Base-by-base conservation (phyloP, 2,888 invertebrate genomes). In the Onthophagus sagittarius region DNA sequence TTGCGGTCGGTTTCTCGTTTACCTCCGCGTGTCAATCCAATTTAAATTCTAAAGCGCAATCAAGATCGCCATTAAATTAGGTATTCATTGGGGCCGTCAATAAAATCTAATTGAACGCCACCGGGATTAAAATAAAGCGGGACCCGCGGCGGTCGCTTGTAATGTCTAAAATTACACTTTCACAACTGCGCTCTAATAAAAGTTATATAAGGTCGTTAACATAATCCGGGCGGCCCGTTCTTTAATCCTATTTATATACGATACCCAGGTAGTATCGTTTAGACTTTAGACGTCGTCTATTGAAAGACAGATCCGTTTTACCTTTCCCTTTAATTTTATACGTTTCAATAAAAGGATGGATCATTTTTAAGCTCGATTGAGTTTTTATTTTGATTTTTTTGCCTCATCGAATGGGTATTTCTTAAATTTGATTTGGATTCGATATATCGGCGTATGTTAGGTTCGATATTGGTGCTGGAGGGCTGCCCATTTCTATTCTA, bases 191-290 rank as follows among this genome's bases (percentile, higher is more conserved):
- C 13, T 67, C 67, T 67, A 67, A 67, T 67, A 67, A 67, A 67
- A 67, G 67, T 67, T 67, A 67, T 67, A 67, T 67, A 67, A 67
- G 31, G 67, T 67, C 67, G 32, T 67, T 67, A 67, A 67, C 67
- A 67, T 67, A 67, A 67, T 67, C 67, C 67, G 15, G n/a, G 32
- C 13, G 23, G 67, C 67, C 67, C 23, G 67, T 23, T 23, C 31
- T 31, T 67, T 67, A 67, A 67, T 67, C 67, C 67, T 67, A 67
- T 67, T 67, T 67, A 67, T 67, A 67, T n/a, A n/a, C n/a, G n/a
- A n/a, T n/a, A n/a, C n/a, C 67, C 15, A 7, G 39, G 39, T n/a
- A n/a, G 11, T 53, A 53, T 53, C 39, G 39, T 53, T 53, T 53
- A 53, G 39, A 53, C 39, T 53, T 53, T 53, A 53, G 39, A 53